phyloP scores from a whole-genome alignment of 2,888 invertebrate genomes.

The Poecilobothrus nobilitatus region DNA sequence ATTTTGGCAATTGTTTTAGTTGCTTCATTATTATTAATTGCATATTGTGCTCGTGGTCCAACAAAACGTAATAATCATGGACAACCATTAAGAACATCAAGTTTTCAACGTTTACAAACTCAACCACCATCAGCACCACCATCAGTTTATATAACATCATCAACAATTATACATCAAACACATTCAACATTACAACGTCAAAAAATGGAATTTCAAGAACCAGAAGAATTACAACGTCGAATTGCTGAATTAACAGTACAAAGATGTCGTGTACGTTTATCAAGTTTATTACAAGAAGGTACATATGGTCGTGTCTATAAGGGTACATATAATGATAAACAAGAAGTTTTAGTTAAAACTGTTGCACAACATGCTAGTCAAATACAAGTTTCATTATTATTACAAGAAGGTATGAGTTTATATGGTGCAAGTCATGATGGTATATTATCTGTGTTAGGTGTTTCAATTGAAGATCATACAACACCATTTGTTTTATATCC shows the following conservation, averaged over 20 bases:
- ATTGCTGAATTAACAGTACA: constrained; percentile 44
- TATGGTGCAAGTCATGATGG: constrained; percentile 60
- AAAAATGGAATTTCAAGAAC: constrained; percentile 28
- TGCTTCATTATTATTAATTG: constrained; percentile 36
- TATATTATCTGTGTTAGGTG: constrained; percentile 74
- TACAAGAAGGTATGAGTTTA: constrained; percentile 58
- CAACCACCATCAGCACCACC: constrained; percentile 37
- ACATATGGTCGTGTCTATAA: constrained; percentile 81
- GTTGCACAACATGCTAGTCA: constrained; percentile 85
- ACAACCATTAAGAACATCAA: constrained; percentile 43
- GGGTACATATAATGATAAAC: constrained; percentile 66
- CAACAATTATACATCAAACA: constrained; percentile 36
- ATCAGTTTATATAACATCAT: constrained; percentile 36
- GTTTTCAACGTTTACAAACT: constrained; percentile 42
- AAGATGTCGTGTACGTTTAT: constrained; percentile 67
- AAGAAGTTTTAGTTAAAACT: constrained; percentile 77
- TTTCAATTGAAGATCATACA: constrained; percentile 82
- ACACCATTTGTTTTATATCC: constrained; percentile 79
- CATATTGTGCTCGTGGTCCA: constrained; percentile 41
- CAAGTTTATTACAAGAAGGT: constrained; percentile 72
- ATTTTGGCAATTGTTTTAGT: constrained; percentile 39
- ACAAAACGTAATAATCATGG: constrained; percentile 31
- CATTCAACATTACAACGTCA: constrained; percentile 33
- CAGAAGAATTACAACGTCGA: constrained; percentile 38
- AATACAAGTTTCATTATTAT: constrained; percentile 79